phyloP scores from a whole-genome alignment of 2,797 vertebrate genomes.

The Xiphorhynchus erythropygius region DNA sequence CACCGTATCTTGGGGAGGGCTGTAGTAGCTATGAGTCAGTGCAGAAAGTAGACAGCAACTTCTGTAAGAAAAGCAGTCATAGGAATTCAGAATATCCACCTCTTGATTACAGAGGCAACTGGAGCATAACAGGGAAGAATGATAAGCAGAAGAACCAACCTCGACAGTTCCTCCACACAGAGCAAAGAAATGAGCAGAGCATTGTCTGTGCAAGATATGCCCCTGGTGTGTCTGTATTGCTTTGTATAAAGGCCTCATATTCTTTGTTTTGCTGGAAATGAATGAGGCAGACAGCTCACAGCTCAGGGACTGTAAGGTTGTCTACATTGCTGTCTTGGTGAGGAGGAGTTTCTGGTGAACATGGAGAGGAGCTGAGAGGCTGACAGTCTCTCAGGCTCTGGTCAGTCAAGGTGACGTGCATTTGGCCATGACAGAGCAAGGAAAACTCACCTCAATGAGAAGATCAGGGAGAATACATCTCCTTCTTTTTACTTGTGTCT shows the following conservation, averaged over 20 bases:
- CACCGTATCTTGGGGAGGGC: not conserved
- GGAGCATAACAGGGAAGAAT: not conserved
- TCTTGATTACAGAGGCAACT: not conserved
- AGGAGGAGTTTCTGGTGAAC: not conserved
- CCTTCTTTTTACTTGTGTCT: not conserved
- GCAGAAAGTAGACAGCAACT: not conserved
- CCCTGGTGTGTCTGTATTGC: not conserved
- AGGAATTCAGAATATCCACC: not conserved
- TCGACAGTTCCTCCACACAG: not conserved
- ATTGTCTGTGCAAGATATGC: not conserved
- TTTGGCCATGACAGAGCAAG: not conserved
- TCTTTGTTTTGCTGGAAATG: not conserved
- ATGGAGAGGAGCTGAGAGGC: not conserved
- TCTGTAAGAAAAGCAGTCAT: not conserved
- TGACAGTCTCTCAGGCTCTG: not conserved
- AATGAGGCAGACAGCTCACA: not conserved
- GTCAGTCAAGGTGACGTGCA: not conserved
- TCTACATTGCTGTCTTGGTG: not conserved
- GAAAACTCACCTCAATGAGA: not conserved
- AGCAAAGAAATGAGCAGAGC: not conserved
- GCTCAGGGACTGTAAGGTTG: not conserved
- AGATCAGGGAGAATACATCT: not conserved
- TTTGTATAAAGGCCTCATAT: not conserved
- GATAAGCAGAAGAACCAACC: not conserved
- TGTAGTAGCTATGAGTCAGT: not conserved